Evolutionary conservation across 1,140 invertebrate species (phyloP), one percentile per base, ranked within the genome.

Genomic region (Formica selysi): DNA sequence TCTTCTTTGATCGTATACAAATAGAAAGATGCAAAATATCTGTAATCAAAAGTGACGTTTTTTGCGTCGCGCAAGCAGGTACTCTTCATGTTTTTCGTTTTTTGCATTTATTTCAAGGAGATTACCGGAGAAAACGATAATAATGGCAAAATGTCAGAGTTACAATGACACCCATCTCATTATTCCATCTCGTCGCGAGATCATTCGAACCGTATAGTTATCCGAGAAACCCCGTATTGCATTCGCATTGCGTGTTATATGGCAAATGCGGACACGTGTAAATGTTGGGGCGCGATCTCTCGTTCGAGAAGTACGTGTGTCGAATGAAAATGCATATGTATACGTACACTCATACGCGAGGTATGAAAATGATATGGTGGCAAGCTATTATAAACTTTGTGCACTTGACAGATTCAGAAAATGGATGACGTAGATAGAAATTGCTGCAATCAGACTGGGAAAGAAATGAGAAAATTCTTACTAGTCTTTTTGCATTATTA

Each of bases 41-140:
- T 83, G 62, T 74, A 83, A 73, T 83, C 13, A 62, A 62, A 41
- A 74, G 26, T n/a, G 54, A 41, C 54, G 13, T 1, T 74, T 83
- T 61, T 83, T 83, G 29, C 38, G 13, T 22, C 19, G 4, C 13
- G n/a, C 4, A 5, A 38, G 19, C 22, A 29, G 29, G 11, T 73
- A 32, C 3, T 26, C 29, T 32, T 62, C 29, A 29, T 10, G 11
- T 26, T 4, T 64, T 73, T 48, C 38, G 26, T 62, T 32, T 48
- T 61, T 11, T 11, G 16, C 10, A 2, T 81, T 10, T 83, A 19
- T 41, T 32, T 57, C 16, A 32, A 11, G 19, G 8, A 41, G 38
- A 41, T 41, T 41, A 41, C 38, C 7, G 41, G 13, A n/a, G 32
- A 61, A 74, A 83, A 32, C 8, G 38, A 61, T 19, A 83, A 83